Conservation (phyloP, 2,113 vertebrate genomes). For the Conger conger region DNA sequence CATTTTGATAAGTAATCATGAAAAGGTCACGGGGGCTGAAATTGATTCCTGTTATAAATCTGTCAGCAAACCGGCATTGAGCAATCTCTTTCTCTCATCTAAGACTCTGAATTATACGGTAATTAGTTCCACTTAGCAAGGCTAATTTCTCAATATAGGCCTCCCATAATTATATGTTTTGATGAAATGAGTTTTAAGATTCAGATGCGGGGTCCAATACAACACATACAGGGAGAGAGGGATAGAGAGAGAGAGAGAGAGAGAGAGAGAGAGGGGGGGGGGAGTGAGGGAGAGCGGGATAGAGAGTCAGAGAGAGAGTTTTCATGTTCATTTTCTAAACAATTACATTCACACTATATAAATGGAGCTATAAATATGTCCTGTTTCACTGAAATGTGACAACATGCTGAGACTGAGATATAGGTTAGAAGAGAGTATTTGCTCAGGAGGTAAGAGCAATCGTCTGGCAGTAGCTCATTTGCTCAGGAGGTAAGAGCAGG, state of each 20-base stretch:
- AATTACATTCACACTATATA: not conserved
- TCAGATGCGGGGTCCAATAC: conserved; percentile 7
- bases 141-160: conserved; percentile 32
- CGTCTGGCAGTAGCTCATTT: too few relatives aligned
- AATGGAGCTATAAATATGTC: not conserved
- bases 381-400: too few relatives aligned
- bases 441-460: too few relatives aligned
- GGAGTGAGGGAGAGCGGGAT: too few relatives aligned
- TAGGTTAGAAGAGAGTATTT: too few relatives aligned
- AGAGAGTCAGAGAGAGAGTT: too few relatives aligned
- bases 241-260: not conserved
- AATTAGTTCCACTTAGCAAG: conserved; percentile 33
- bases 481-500: too few relatives aligned
- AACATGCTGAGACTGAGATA: too few relatives aligned
- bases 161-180: conserved; percentile 25
- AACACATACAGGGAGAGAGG: not conserved
- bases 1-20: not conserved
- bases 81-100: conserved; percentile 22
- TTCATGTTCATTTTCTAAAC: too few relatives aligned
- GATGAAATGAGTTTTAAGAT: conserved; percentile 22
- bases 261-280: too few relatives aligned
- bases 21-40: not conserved
- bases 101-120: conserved; percentile 3
- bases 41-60: conserved; percentile 19
- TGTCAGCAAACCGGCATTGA: not conserved